phyloP scores from a whole-genome alignment of 2,797 vertebrate genomes.

The Cheirogaleus major region DNA sequence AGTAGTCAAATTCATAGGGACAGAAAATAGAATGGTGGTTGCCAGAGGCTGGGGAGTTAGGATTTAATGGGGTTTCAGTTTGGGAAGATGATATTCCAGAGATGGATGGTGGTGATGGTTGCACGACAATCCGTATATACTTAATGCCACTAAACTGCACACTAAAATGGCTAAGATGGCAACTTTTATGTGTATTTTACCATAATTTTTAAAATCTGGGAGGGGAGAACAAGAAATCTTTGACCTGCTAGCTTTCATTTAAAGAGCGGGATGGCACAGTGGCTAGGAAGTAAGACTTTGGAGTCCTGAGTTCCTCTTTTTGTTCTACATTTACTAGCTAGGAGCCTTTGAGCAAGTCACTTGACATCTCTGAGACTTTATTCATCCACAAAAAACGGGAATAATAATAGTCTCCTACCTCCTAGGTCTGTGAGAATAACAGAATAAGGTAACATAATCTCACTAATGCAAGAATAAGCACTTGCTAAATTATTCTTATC shows the following conservation, averaged over 20 bases:
- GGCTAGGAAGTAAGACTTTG: not conserved
- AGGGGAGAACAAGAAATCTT: not conserved
- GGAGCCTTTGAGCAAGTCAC: not conserved
- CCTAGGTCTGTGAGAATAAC: not conserved
- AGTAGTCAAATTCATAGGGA: not conserved
- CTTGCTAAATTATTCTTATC: not conserved
- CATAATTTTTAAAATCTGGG: not conserved
- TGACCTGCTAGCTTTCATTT: not conserved
- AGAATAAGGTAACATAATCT: not conserved
- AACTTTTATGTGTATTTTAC: not conserved
- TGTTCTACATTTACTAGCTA: not conserved
- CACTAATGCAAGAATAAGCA: not conserved
- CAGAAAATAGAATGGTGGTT: not conserved
- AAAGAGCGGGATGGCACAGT: not conserved
- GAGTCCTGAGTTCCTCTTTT: not conserved
- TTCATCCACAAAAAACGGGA: not conserved
- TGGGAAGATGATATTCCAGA: not conserved
- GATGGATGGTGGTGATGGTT: not conserved
- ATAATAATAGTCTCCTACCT: not conserved
- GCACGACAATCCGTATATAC: not conserved
- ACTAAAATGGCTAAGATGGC: not conserved
- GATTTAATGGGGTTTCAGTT: not conserved
- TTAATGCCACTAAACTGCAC: not conserved
- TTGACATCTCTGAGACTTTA: slow-evolving; percentile 2
- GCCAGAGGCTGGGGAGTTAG: not conserved